Base-by-base conservation (phyloP, 2,113 vertebrate genomes). In the Thymallus thymallus region DNA sequence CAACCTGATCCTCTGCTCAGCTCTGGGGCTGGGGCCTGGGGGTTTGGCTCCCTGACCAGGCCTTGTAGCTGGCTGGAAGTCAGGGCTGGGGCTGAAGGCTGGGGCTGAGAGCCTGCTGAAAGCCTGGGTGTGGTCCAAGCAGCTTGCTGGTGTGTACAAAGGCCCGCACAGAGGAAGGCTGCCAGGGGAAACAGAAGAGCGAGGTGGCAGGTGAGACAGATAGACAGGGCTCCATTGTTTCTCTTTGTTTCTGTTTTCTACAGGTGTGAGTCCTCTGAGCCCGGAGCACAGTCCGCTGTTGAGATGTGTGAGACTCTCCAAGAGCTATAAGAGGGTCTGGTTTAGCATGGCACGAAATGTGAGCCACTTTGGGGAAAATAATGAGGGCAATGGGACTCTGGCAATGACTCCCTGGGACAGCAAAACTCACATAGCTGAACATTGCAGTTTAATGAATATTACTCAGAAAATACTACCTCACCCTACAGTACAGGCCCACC, bases 231-330 rank as follows among this genome's bases (percentile, higher is more conserved):
- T 71, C 22, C 70, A 70, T 81, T 84, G 78, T 84, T 70, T 75
- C 30, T 68, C 46, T 24, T 7, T 41, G 22, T 32, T 63, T 56
- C 78, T 77, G 66, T 64, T 55, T 26, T 20, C 18, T 70, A 58
- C 82, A 86, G 86, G 85, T 87, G 80, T 66, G 71, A 84, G 32
- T 76, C 63, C 80, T 84, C 83, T 68, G 23, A 68, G 67, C 24
- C 2, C 9, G 9, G 24, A 78, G 79, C 72, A 84, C 82, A 83
- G 78, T 75, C 63, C 69, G 72, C 77, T 12, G 70, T 58, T 85
- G 75, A 81, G 67, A 77, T 32, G 72, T 56, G 72, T n/a, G 73
- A 84, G 51, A 10, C 70, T 69, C 68, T 82, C 75, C 87, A 85
- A 82, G 55, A 82, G 73, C 61, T 76, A 67, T 77, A 80, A 71